Evolutionary conservation across 2,888 invertebrate genomes (phyloP), one percentile per base, ranked within the genome.

Genomic region (Eupithecia centaureata): DNA sequence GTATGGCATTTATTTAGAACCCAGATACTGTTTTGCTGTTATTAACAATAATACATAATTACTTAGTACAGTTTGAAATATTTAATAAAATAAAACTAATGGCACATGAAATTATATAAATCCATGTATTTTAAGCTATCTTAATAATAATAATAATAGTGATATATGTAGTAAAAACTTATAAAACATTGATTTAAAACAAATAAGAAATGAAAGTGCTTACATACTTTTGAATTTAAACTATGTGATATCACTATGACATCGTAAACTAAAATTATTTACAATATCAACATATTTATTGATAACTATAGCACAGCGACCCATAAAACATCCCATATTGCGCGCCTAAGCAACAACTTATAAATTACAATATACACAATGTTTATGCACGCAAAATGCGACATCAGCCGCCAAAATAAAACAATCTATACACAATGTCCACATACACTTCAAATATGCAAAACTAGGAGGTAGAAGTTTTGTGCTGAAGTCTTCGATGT

Each of bases 281-380:
- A 70, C 70, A 70, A 64, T 70, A 70, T 70, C 5, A 66, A 70
- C 66, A 66, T 51, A 58, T 63, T 47, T 25, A 60, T 52, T 59
- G 18, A 58, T 62, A 58, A 68, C 54, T 62, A 12, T 61, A 61
- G 63, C 58, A 64, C 61, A 56, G 33, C 32, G 54, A 61, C 59
- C 65, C n/a, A 38, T 51, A 27, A 51, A 35, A 61, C 54, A 61
- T 28, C 28, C 18, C 56, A 47, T 60, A 33, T 30, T 56, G 56
- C 56, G 28, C 28, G 32, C 56, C 12, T 32, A 56, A 54, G 54
- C 30, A 56, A n/a, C 12, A 7, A 56, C 27, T 54, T 10, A 56
- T 56, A 18, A 56, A 28, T 32, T 30, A 30, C 22, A 32, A 57
- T 57, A n/a, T 28, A 52, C 35, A 33, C 25, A 27, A 65, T 30